A percentile compares a stretch with the other conserved stretches of the same genome.
Conservation (phyloP, 23 tunicate genomes). For the Aplidium turbinatum region DNA sequence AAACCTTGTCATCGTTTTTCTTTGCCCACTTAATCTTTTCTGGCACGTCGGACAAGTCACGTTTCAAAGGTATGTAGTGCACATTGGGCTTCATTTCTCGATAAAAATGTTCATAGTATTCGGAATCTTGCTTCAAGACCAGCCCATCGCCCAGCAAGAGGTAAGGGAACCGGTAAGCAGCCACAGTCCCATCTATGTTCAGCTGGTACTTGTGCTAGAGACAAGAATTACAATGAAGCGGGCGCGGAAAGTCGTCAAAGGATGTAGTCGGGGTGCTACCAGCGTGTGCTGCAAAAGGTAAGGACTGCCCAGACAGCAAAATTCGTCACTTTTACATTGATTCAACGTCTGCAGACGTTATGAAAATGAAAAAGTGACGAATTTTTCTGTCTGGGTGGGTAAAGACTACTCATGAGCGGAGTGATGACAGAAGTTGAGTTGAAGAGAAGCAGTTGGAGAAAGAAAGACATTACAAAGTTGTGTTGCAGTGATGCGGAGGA, state of each 20-base stretch:
- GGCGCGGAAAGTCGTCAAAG: too few relatives aligned
- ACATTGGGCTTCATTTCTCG: conserved; percentile 60
- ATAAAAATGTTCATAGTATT: conserved; percentile 97
- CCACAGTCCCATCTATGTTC: conserved; percentile 97
- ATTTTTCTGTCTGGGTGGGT: neutral
- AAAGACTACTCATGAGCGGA: neutral
- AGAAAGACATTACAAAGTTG: too few relatives aligned
- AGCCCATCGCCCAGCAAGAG: conserved; percentile 71
- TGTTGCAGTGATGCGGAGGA: too few relatives aligned
- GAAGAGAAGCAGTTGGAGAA: too few relatives aligned
- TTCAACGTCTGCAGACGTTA: too few relatives aligned
- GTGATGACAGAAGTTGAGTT: too few relatives aligned
- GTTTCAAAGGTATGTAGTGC: conserved; percentile 80
- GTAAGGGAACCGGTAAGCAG: conserved; percentile 93
- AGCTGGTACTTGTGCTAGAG: conserved; percentile 90
- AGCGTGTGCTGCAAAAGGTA: too few relatives aligned
- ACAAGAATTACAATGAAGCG: neutral
- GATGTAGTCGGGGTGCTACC: too few relatives aligned
- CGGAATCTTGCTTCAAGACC: conserved; percentile 93
- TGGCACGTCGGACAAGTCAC: conserved; percentile 62
- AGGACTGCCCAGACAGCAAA: too few relatives aligned
- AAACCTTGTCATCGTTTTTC: conserved; percentile 77
- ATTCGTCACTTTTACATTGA: too few relatives aligned
- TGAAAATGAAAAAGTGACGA: neutral
- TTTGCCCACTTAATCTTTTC: conserved; percentile 92